Evolutionary conservation across 2,888 invertebrate species (phyloP).

Genomic region (Prosapia bicincta): DNA sequence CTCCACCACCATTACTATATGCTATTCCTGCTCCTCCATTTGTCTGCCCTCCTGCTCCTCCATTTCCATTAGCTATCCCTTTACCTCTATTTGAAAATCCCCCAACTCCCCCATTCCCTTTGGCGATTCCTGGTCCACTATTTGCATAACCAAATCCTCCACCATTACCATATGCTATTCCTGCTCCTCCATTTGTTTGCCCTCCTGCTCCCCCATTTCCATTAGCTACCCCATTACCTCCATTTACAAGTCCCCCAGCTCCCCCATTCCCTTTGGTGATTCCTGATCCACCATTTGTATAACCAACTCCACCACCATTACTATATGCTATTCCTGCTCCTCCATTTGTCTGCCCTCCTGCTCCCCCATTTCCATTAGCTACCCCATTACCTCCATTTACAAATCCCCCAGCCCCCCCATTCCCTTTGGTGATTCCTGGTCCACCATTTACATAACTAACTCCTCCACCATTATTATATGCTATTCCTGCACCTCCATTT

Average conservation of each 20-base stretch:
- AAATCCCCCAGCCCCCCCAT: not conserved
- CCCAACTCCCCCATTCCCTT: slow-evolving; percentile 9
- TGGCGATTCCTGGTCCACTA: slow-evolving; percentile 11
- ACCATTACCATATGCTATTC: not conserved
- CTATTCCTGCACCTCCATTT: not conserved
- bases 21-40: slow-evolving; percentile 11
- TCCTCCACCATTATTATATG: not conserved
- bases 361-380: slow-evolving; percentile 4
- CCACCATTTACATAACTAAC: slow-evolving; percentile 1
- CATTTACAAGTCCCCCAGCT: not conserved
- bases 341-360: not conserved
- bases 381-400: slow-evolving; percentile 6
- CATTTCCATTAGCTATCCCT: slow-evolving; percentile 7
- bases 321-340: not conserved
- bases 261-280: not conserved
- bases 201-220: slow-evolving; percentile 9
- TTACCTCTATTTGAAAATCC: slow-evolving; percentile 6
- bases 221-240: slow-evolving; percentile 10
- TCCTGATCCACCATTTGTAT: slow-evolving; percentile 8
- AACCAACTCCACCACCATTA: not conserved
- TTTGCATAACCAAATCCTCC: slow-evolving; percentile 6
- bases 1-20: not conserved
- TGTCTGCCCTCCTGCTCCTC: slow-evolving; percentile 11
- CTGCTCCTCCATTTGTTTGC: not conserved
- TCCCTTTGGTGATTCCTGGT: slow-evolving; percentile 1